These are phyloP conservation scores for Actinernus sp. DNA, from an alignment of 92 coral and sea anemone species.

Conservation along the genomic window DNA sequence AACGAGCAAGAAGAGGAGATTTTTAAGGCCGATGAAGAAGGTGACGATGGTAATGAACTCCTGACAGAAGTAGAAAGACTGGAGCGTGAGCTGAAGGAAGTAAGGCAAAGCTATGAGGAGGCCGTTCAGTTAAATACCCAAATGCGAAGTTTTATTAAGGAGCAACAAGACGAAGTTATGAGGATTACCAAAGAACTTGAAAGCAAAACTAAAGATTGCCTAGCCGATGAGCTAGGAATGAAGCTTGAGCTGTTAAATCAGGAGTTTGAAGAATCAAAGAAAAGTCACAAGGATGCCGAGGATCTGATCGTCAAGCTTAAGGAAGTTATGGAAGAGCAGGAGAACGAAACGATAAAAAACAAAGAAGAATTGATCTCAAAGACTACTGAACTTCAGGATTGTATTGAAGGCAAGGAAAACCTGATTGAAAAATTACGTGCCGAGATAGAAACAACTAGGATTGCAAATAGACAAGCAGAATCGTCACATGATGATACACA, in stretches of 20 bases:
- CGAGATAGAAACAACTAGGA: conserved; percentile 3
- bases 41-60: neutral
- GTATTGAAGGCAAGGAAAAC: neutral
- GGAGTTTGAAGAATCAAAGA: conserved; percentile 3
- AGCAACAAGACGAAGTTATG: conserved; percentile 3
- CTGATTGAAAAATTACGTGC: neutral
- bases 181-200: neutral
- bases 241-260: neutral
- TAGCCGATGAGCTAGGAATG: neutral
- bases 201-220: too few relatives aligned
- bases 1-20: conserved; percentile 23
- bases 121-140: neutral
- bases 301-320: conserved; percentile 19
- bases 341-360: too few relatives aligned
- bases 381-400: conserved; percentile 1
- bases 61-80: neutral
- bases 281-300: neutral
- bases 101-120: neutral
- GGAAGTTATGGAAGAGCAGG: conserved; percentile 41
- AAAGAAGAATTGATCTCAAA: too few relatives aligned
- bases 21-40: neutral
- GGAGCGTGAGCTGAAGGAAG: conserved; percentile 2
- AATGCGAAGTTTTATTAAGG: conserved; percentile 1
- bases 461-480: too few relatives aligned
- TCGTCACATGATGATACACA: too few relatives aligned